phyloP scores from a whole-genome alignment of 2,797 vertebrate species.

The Micropoecilia bifurca region DNA sequence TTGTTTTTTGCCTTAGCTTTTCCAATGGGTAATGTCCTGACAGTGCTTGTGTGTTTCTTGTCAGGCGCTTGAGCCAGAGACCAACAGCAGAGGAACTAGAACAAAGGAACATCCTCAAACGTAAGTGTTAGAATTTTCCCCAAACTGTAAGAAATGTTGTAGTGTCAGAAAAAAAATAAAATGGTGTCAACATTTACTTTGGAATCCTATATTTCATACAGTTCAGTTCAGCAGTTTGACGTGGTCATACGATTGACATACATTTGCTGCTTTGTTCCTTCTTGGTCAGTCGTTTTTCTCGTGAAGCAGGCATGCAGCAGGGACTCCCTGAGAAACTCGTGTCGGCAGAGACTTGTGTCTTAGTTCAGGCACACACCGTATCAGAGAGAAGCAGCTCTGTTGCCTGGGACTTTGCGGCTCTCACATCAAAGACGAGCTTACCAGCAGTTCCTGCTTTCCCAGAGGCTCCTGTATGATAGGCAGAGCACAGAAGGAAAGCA shows the following conservation, averaged over 20 bases:
- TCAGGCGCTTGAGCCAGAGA: conserved; percentile 96
- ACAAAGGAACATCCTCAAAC: conserved; percentile 98
- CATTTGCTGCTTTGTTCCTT: conserved; percentile 29
- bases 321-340: conserved; percentile 43
- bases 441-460: conserved; percentile 51
- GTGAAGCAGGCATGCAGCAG: conserved; percentile 32
- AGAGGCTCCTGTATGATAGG: conserved; percentile 57
- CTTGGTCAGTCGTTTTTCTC: conserved; percentile 40
- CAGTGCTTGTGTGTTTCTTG: conserved; percentile 68
- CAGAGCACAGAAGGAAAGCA: conserved; percentile 29
- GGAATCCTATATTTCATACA: conserved; percentile 6
- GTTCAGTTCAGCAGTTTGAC: conserved; percentile 12
- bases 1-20: conserved; percentile 20
- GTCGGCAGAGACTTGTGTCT: conserved; percentile 57
- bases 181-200: neutral
- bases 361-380: conserved; percentile 57
- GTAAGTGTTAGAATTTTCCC: conserved; percentile 81
- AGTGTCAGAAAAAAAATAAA: neutral
- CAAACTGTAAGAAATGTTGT: neutral
- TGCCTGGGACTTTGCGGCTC: conserved; percentile 50
- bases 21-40: conserved; percentile 37
- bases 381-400: conserved; percentile 56
- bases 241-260: conserved; percentile 36
- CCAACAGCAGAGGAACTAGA: conserved; percentile 97
- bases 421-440: conserved; percentile 67